Conservation (phyloP, 2,113 vertebrate genomes). For the Rhynchopsitta pachyrhyncha region DNA sequence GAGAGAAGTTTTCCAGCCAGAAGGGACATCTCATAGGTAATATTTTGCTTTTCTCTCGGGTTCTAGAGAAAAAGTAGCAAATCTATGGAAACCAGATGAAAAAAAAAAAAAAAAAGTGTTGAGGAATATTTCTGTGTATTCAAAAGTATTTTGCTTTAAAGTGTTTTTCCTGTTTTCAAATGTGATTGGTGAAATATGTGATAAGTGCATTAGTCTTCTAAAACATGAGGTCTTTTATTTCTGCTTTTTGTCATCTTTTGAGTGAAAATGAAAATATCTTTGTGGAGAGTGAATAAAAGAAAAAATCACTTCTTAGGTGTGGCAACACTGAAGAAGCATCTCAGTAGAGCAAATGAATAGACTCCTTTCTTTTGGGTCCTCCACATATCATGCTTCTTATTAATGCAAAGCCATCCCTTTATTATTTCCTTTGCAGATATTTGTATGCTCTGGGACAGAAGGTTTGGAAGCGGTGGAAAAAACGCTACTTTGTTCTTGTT, state of each 20-base stretch:
- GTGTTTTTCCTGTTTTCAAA: neutral
- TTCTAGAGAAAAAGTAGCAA: neutral
- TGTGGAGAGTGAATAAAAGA: neutral
- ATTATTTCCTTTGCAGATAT: slow-evolving; percentile 77
- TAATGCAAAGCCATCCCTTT: neutral
- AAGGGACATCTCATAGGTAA: neutral
- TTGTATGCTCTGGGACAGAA: slow-evolving; percentile 91
- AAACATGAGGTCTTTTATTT: neutral
- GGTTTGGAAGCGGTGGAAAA: slow-evolving; percentile 98
- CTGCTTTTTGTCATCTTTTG: neutral
- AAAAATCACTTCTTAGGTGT: neutral
- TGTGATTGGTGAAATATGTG: neutral
- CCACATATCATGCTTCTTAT: neutral
- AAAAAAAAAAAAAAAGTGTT: neutral
- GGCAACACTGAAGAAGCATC: neutral
- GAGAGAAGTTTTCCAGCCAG: neutral
- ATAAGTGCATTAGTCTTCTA: neutral
- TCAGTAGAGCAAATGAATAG: neutral
- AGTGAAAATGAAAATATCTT: neutral
- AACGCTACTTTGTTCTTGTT: slow-evolving; percentile 94
- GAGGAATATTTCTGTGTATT: neutral
- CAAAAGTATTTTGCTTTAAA: neutral
- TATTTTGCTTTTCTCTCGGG: neutral
- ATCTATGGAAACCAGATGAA: neutral
- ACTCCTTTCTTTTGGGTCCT: neutral